Conservation (phyloP, 2,888 invertebrate genomes). For the Hydrotaea diabolus region DNA sequence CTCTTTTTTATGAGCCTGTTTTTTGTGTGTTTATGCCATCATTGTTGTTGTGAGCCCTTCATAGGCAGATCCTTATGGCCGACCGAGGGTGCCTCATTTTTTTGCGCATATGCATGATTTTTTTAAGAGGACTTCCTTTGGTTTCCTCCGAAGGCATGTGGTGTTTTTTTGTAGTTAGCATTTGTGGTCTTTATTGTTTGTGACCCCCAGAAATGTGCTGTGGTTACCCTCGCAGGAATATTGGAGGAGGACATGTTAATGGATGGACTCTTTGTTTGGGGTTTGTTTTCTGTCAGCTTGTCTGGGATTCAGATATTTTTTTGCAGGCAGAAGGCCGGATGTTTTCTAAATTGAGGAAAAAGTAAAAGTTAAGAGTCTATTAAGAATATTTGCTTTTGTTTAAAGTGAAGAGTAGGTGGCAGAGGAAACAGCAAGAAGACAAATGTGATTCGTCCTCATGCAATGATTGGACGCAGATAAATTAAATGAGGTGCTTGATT, state of each 20-base stretch:
- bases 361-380: conserved; percentile 33
- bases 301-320: conserved; percentile 37
- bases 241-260: conserved; percentile 63
- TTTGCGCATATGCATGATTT: conserved; percentile 72
- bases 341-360: conserved; percentile 42
- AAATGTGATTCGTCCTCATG: too few relatives aligned
- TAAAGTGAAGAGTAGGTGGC: too few relatives aligned
- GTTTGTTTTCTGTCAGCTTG: conserved; percentile 57
- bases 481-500: too few relatives aligned
- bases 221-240: conserved; percentile 53
- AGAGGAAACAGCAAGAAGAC: not conserved
- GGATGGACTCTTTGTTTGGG: conserved; percentile 51
- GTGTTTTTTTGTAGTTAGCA: conserved; percentile 16
- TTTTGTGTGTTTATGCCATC: conserved; percentile 17
- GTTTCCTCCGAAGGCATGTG: conserved; percentile 59
- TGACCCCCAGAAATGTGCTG: conserved; percentile 44
- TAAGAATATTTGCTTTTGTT: conserved; percentile 2
- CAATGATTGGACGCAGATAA: too few relatives aligned
- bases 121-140: conserved; percentile 61
- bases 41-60: not conserved
- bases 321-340: conserved; percentile 50
- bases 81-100: conserved; percentile 70
- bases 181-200: conserved; percentile 37
- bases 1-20: conserved; percentile 40
- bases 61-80: conserved; percentile 7